Conservation (phyloP, 2,888 invertebrate genomes). For the Eucriotettix oculatus region DNA sequence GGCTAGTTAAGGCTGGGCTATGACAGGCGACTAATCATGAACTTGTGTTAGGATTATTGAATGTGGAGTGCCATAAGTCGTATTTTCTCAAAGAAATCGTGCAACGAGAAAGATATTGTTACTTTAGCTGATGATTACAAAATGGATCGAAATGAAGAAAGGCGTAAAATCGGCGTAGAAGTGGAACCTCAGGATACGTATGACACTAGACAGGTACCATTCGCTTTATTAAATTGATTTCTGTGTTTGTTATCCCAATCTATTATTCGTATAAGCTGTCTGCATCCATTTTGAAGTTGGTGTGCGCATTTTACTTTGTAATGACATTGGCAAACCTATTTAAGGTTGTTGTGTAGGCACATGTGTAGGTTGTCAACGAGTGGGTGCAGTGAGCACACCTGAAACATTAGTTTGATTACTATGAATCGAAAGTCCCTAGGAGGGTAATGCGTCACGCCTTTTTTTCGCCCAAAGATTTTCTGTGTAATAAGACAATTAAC, state of each 20-base stretch:
- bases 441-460: no score
- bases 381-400: no score
- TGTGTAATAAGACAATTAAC: no score
- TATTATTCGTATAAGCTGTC: no score
- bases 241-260: neutral
- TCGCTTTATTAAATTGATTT: neutral
- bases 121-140: slow-evolving; percentile 21
- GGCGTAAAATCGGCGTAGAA: slow-evolving; percentile 22
- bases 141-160: slow-evolving; percentile 13
- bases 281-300: no score
- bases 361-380: no score
- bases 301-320: no score
- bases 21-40: slow-evolving; percentile 6
- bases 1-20: slow-evolving; percentile 4
- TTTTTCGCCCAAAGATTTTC: no score
- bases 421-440: no score
- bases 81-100: slow-evolving; percentile 18
- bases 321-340: no score
- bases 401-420: no score
- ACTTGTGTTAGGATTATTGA: slow-evolving; percentile 18
- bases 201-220: slow-evolving; percentile 46
- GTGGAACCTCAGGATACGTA: slow-evolving; percentile 44
- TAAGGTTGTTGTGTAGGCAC: no score
- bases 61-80: slow-evolving; percentile 28
- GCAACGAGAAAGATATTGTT: slow-evolving; percentile 17